Conservation (phyloP, 2,888 invertebrate genomes). For the Leptogaster cylindrica region DNA sequence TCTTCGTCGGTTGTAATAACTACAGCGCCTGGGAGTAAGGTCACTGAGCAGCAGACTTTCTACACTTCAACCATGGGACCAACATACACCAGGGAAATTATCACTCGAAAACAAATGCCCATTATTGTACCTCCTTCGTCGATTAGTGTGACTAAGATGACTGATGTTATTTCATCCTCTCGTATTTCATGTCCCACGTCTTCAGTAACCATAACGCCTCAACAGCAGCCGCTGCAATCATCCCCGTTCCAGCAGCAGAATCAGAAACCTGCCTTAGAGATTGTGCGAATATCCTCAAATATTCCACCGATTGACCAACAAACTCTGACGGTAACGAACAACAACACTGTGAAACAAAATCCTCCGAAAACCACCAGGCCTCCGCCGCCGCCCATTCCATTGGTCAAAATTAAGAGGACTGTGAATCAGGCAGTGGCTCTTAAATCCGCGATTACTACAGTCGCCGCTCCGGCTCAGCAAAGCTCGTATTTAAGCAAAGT, state of each 20-base stretch:
- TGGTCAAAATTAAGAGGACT: constrained; percentile 63
- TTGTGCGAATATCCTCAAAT: constrained; percentile 54
- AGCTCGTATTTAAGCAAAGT: constrained; percentile 48
- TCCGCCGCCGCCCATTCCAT: constrained; percentile 65
- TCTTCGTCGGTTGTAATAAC: not conserved
- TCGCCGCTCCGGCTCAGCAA: constrained; percentile 48
- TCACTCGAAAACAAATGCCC: constrained; percentile 48
- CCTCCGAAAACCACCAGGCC: constrained; percentile 59
- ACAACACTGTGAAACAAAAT: constrained; percentile 48
- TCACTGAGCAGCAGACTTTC: constrained; percentile 50
- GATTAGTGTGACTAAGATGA: constrained; percentile 54
- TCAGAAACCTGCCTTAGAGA: constrained; percentile 55
- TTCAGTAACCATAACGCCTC: constrained; percentile 49
- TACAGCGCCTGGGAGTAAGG: constrained; percentile 31
- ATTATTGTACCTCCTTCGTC: constrained; percentile 55
- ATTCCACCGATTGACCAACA: constrained; percentile 49
- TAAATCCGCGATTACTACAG: constrained; percentile 50
- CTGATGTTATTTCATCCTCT: not conserved
- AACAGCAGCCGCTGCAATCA: constrained; percentile 47
- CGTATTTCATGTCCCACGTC: not conserved
- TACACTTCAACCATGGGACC: constrained; percentile 52
- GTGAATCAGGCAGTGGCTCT: constrained; percentile 47
- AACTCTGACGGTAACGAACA: constrained; percentile 41
- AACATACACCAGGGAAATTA: constrained; percentile 51
- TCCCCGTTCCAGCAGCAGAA: constrained; percentile 41